phyloP scores from a whole-genome alignment of 2,113 vertebrate genomes.

The Marcusenius ussheri region DNA sequence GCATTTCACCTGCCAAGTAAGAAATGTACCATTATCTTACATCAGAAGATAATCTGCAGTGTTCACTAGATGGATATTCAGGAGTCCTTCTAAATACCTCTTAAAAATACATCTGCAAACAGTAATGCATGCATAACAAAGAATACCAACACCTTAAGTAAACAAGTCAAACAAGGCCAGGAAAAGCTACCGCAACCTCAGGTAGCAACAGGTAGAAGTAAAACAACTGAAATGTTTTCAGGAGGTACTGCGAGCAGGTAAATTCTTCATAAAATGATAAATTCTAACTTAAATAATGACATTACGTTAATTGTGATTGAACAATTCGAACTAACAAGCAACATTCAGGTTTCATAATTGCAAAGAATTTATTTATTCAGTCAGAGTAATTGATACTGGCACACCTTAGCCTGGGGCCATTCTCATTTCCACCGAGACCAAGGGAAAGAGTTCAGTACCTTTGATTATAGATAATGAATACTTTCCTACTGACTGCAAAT shows the following conservation, averaged over 20 bases:
- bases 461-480: background rate
- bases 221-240: background rate
- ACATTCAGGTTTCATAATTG: background rate
- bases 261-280: background rate
- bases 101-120: background rate
- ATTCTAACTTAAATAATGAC: background rate
- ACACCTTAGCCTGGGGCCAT: constrained; percentile 1
- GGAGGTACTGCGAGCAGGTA: background rate
- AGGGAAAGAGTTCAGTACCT: background rate
- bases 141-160: background rate
- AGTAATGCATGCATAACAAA: background rate
- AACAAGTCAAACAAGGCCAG: background rate
- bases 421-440: background rate
- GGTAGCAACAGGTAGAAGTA: background rate
- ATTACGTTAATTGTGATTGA: background rate
- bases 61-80: background rate
- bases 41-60: background rate
- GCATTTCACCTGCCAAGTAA: background rate
- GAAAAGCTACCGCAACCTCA: background rate
- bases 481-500: background rate
- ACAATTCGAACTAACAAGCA: background rate
- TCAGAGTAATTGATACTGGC: background rate
- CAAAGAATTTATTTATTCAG: background rate
- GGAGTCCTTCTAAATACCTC: background rate
- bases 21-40: background rate